A percentile compares a stretch with the other conserved stretches of the same genome.
These are phyloP conservation scores for Chaetodon auriga DNA, from an alignment of 2,113 vertebrate genomes.

Conservation along the genomic window DNA sequence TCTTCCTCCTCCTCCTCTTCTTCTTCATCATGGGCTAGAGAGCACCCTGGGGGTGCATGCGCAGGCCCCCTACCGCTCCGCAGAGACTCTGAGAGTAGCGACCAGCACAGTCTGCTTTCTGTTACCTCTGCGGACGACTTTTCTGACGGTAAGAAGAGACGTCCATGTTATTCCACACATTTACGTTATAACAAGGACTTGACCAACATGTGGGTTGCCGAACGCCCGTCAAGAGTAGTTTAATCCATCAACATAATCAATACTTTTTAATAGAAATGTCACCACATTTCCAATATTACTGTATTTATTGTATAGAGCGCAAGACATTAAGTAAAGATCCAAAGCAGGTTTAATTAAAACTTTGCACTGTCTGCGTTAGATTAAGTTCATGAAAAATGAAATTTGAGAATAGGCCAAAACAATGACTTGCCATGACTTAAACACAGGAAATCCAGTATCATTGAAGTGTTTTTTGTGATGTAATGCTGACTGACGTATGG, in stretches of 20 bases:
- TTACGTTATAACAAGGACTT: no score
- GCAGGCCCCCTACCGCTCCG: constrained; percentile 83
- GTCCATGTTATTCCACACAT: background rate
- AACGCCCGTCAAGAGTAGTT: background rate
- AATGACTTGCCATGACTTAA: background rate
- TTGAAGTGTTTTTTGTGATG: background rate
- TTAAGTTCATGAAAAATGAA: constrained; percentile 1
- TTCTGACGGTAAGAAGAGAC: constrained; percentile 90
- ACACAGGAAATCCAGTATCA: background rate
- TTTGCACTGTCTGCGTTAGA: background rate
- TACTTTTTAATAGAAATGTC: constrained; percentile 18
- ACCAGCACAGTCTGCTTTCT: constrained; percentile 97
- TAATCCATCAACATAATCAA: background rate
- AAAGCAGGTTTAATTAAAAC: constrained; percentile 4
- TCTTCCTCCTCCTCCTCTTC: constrained; percentile 85
- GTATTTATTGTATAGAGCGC: background rate
- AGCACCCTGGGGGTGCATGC: constrained; percentile 84
- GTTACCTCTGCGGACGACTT: constrained; percentile 93
- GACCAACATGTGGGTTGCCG: background rate
- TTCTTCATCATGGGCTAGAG: constrained; percentile 89
- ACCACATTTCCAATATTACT: background rate
- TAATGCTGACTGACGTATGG: background rate
- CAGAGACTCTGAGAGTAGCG: constrained; percentile 93
- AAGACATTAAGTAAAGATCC: background rate
- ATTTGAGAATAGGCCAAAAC: background rate